phyloP scores from a whole-genome alignment of 2,888 invertebrate genomes.

The Lissocephala sabroskyi region DNA sequence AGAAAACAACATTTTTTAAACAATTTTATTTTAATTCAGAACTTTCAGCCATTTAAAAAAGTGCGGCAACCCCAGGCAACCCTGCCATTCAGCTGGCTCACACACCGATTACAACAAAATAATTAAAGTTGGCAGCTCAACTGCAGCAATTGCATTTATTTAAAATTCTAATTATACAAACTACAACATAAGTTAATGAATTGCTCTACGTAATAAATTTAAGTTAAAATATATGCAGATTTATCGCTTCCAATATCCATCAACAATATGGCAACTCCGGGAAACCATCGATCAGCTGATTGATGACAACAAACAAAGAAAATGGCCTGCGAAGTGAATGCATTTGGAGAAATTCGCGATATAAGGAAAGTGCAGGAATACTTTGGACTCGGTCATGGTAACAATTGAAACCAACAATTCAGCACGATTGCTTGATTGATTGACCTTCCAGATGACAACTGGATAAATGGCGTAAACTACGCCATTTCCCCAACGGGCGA shows the following conservation, averaged over 20 bases:
- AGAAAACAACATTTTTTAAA: too few relatives aligned
- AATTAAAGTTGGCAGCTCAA: too few relatives aligned
- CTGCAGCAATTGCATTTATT: too few relatives aligned
- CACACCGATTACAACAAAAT: too few relatives aligned
- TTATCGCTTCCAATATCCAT: background rate
- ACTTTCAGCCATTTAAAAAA: too few relatives aligned
- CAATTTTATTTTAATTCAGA: too few relatives aligned
- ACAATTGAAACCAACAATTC: constrained; percentile 1
- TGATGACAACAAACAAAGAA: constrained; percentile 46
- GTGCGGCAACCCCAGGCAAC: too few relatives aligned
- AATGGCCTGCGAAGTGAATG: constrained; percentile 78
- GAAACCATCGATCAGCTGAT: constrained; percentile 20
- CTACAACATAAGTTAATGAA: too few relatives aligned
- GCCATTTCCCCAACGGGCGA: constrained; percentile 84
- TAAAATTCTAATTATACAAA: too few relatives aligned
- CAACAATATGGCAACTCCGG: background rate
- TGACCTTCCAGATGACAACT: constrained; percentile 73
- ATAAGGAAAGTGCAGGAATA: constrained; percentile 76
- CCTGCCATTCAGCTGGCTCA: too few relatives aligned
- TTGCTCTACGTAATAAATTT: background rate
- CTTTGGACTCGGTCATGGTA: constrained; percentile 75
- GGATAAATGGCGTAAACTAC: constrained; percentile 80
- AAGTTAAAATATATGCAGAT: background rate
- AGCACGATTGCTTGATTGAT: background rate
- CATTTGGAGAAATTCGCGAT: constrained; percentile 77